phyloP scores from a whole-genome alignment of 2,888 invertebrate genomes.

The Stenotaenia linearis region DNA sequence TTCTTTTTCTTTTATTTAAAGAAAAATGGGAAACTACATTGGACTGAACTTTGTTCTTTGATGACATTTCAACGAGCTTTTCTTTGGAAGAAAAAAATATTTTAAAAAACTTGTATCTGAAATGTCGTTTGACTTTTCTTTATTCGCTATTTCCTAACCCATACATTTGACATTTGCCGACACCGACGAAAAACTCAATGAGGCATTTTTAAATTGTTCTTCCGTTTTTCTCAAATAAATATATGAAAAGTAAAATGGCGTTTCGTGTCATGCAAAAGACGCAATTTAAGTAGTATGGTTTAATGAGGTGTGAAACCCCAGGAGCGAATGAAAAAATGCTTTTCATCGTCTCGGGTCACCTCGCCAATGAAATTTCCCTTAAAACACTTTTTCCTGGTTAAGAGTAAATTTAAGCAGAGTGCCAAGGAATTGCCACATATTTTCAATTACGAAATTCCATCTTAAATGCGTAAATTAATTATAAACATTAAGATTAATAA shows the following conservation, averaged over 20 bases:
- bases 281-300: not conserved
- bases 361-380: no score
- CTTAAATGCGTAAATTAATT: no score
- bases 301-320: no score
- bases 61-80: not conserved
- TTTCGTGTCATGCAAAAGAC: not conserved
- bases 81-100: not conserved
- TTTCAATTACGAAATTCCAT: no score
- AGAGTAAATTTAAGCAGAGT: no score
- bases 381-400: no score
- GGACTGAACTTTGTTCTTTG: not conserved
- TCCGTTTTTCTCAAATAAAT: not conserved
- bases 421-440: no score
- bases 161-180: not conserved
- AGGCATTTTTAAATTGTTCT: not conserved
- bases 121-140: not conserved
- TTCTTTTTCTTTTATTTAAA: not conserved
- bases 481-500: no score
- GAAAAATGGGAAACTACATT: not conserved
- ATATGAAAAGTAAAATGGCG: no score
- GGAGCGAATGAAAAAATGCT: no score
- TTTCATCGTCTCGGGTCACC: no score
- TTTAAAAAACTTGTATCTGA: not conserved
- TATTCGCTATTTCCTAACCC: not conserved
- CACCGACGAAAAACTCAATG: not conserved